Evolutionary conservation across 2,113 vertebrate species (phyloP).

Genomic region (Hemiprocne comata): DNA sequence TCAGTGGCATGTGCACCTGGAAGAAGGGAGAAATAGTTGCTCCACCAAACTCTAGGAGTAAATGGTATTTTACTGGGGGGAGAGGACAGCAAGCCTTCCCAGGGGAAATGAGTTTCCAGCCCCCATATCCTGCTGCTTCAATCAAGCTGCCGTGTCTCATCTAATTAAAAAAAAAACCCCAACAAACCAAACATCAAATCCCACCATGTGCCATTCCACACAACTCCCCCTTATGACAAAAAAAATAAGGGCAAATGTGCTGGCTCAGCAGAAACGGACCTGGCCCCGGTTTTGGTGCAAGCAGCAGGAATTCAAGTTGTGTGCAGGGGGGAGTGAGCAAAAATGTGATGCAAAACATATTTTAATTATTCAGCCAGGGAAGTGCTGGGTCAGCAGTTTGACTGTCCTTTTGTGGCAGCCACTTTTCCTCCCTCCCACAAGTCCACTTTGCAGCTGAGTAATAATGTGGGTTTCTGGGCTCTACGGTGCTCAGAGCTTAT

Average conservation of each 20-base stretch:
- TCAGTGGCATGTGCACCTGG: background rate
- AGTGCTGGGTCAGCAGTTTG: background rate
- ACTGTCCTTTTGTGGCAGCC: background rate
- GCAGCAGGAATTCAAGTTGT: background rate
- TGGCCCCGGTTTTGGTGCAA: background rate
- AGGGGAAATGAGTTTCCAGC: background rate
- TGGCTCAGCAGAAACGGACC: background rate
- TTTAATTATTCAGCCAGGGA: background rate
- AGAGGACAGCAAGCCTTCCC: accelerated
- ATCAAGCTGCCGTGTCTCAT: background rate
- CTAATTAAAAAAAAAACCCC: background rate
- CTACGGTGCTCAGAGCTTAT: accelerated
- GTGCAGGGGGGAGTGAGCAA: slow-evolving; percentile 4
- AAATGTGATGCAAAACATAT: background rate
- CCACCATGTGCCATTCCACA: background rate
- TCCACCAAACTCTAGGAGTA: background rate
- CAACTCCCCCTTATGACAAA: background rate
- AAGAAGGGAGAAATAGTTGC: background rate
- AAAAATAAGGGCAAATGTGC: background rate
- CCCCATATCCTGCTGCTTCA: background rate
- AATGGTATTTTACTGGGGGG: background rate
- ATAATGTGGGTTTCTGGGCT: background rate
- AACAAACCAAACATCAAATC: background rate
- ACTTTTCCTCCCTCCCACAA: background rate
- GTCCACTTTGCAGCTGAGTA: background rate